These are phyloP conservation scores for Pristionchus exspectatus DNA, from an alignment of 2,888 invertebrate genomes.

Conservation along the genomic window DNA sequence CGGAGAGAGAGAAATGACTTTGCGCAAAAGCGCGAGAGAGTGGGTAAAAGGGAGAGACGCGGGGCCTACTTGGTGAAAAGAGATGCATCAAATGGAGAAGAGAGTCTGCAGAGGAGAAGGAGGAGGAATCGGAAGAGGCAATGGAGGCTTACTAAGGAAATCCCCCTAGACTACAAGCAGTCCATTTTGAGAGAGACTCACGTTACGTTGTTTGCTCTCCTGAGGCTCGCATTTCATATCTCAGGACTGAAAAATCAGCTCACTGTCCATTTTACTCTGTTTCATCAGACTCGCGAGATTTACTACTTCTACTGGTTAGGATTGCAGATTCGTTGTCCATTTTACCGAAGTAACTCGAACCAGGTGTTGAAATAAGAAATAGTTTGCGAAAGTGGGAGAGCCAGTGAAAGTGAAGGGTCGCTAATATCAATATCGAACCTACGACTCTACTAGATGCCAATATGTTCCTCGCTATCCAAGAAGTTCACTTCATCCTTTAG, in stretches of 20 bases:
- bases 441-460: not conserved
- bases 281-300: not conserved
- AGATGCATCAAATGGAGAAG: conserved; percentile 25
- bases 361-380: not conserved
- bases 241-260: not conserved
- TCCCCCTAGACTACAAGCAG: not conserved
- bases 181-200: not conserved
- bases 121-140: not conserved
- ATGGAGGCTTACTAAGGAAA: conserved; percentile 11
- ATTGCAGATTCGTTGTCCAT: too few species aligned
- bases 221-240: not conserved
- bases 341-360: too few species aligned
- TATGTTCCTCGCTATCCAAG: not conserved
- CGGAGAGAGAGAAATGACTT: conserved; percentile 29
- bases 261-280: not conserved
- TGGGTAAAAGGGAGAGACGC: not conserved
- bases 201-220: not conserved
- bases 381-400: not conserved
- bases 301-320: not conserved
- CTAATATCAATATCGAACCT: not conserved
- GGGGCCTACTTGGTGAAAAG: conserved; percentile 23
- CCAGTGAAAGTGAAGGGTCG: too few species aligned
- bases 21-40: not conserved
- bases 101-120: not conserved
- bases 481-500: not conserved